Evolutionary conservation across 2,888 invertebrate species (phyloP), one percentile per base, ranked within the genome.

Genomic region (Micoletzkya japonica): DNA sequence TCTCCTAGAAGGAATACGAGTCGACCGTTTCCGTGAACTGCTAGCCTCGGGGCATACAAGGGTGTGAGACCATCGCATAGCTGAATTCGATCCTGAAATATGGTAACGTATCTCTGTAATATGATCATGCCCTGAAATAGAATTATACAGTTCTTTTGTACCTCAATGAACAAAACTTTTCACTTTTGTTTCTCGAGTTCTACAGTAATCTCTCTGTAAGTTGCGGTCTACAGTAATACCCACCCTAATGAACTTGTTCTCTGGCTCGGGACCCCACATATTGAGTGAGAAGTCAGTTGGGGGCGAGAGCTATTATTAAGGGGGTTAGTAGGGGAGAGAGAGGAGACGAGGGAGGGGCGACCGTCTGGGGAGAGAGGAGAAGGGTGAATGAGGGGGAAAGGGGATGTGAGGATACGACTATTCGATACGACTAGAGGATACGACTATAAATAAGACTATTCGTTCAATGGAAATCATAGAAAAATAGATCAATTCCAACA

Each of bases 1-100:
- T 54, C 54, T 10, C 64, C 64, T 7, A 66, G 28, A 30, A 66
- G 36, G 64, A 66, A 54, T 2, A 66, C 54, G 28, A 26, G 37
- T 36, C 64, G 64, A 36, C 64, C 64, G 37, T 66, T 54, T 17
- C 64, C 64, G 10, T 10, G 26, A 14, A 54, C 37, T 3, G 64
- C 64, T 34, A 66, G 30, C 24, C 28, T 52, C 28, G 37, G 37
- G 6, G 20, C 30, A 37, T 44, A 54, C 26, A 66, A 54, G 20
- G 64, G 64, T 14, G 52, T 54, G 54, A 66, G 64, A 36, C 63
- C 63, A 36, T 64, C 63, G 36, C 63, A 52, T 1, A 64, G 63
- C n/a, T 28, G 52, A 4, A 64, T 26, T 17, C 63, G 63, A 44
- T 64, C 63, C 63, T 64, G 63, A 52, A 52, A 17, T 24, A 30